These are phyloP conservation scores for Parotia lawesii DNA, from an alignment of 2,113 vertebrate genomes.

Conservation along the genomic window DNA sequence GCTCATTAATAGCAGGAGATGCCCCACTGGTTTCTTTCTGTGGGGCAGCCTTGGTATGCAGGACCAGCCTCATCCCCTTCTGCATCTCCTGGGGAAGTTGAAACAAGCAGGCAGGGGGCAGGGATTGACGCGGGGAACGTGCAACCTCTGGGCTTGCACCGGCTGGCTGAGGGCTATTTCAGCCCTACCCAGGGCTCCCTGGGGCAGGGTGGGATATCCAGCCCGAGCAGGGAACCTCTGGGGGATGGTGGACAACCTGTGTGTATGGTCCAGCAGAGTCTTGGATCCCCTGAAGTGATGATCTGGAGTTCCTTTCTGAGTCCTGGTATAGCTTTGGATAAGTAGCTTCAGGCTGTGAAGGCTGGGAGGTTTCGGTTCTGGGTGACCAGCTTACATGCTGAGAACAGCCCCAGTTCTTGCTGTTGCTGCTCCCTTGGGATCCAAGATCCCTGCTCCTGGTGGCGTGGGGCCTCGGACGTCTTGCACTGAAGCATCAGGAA, in stretches of 20 bases:
- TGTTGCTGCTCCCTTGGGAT: neutral
- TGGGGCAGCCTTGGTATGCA: neutral
- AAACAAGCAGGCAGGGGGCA: neutral
- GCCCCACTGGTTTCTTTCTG: neutral
- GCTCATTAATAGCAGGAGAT: neutral
- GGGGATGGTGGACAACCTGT: neutral
- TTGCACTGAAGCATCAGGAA: neutral
- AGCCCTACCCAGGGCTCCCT: neutral
- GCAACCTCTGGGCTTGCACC: neutral
- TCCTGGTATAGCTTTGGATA: neutral
- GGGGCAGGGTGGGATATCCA: neutral
- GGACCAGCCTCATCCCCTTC: neutral
- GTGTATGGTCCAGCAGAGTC: neutral
- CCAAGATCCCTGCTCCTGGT: neutral
- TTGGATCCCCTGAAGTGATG: neutral
- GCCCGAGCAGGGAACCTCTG: neutral
- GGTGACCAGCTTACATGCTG: neutral
- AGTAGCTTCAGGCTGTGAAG: neutral
- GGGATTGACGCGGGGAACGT: neutral
- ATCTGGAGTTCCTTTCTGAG: neutral
- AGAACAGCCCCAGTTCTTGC: neutral
- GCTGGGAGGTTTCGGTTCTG: neutral
- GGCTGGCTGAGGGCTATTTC: neutral
- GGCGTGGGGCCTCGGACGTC: fast-evolving
- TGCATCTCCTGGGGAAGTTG: neutral